These are phyloP conservation scores for Trissoscelio sp. DNA, from an alignment of 2,888 invertebrate genomes.

Conservation along the genomic window DNA sequence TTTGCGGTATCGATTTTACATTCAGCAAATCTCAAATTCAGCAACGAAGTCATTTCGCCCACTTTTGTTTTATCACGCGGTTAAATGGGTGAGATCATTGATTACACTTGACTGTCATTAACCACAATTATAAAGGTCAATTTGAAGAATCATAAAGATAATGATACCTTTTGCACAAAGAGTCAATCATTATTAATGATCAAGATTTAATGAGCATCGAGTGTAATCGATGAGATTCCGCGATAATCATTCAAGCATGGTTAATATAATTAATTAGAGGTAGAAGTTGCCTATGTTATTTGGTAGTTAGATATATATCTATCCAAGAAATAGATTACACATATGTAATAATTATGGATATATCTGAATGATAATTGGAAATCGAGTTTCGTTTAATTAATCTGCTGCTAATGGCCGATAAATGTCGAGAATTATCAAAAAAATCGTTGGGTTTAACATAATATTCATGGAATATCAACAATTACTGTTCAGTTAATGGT, in stretches of 20 bases:
- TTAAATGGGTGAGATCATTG: slow-evolving; percentile 4
- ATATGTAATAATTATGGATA: neutral
- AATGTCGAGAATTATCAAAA: no score
- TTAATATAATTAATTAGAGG: neutral
- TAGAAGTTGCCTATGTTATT: neutral
- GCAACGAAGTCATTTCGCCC: slow-evolving; percentile 5
- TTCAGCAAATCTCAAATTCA: slow-evolving; percentile 37
- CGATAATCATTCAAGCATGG: neutral
- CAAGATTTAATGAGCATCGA: neutral
- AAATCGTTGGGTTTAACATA: no score
- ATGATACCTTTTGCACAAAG: no score
- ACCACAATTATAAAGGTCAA: neutral
- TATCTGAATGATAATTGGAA: neutral
- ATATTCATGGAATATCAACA: no score
- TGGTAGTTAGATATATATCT: no score
- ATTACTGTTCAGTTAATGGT: no score
- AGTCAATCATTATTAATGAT: neutral
- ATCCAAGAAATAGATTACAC: neutral
- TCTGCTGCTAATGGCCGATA: no score
- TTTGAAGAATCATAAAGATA: neutral
- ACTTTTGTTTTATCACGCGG: slow-evolving; percentile 2
- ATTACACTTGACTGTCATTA: neutral
- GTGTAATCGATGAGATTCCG: no score
- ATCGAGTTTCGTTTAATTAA: neutral
- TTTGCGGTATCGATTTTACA: slow-evolving; percentile 40